These are phyloP conservation scores for Eulemur mongoz DNA, from an alignment of 2,797 vertebrate genomes.

Conservation along the genomic window DNA sequence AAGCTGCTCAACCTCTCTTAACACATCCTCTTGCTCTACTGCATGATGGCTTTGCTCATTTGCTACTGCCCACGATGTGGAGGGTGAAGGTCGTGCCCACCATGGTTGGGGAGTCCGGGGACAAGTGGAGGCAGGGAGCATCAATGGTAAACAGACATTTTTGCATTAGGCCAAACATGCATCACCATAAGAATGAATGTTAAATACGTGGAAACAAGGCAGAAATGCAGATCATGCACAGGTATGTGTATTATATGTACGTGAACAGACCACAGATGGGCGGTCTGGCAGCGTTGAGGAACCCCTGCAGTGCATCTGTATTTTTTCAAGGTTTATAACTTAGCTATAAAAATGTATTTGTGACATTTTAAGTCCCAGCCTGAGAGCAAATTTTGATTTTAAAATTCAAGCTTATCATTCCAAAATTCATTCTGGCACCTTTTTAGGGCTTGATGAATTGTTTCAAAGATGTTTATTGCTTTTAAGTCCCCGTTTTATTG, in stretches of 20 bases:
- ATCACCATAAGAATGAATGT: background rate
- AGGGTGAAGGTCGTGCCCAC: background rate
- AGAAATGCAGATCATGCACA: background rate
- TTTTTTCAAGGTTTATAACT: slow-evolving; percentile 42
- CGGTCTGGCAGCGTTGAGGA: background rate
- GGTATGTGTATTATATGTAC: rapidly evolving
- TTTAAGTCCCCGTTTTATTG: slow-evolving; percentile 62
- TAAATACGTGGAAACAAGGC: background rate
- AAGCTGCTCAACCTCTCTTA: background rate
- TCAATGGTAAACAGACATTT: background rate
- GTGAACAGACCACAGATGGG: background rate
- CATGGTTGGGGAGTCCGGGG: background rate
- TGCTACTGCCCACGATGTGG: background rate
- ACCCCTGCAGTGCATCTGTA: background rate
- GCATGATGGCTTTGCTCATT: background rate
- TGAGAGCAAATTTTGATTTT: slow-evolving; percentile 60
- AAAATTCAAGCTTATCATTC: slow-evolving; percentile 53
- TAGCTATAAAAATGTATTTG: slow-evolving; percentile 47
- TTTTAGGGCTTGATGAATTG: slow-evolving; percentile 53
- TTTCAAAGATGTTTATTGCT: slow-evolving; percentile 62
- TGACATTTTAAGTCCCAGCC: slow-evolving; percentile 42
- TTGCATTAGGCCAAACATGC: background rate
- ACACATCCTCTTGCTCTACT: background rate
- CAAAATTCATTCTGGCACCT: slow-evolving; percentile 48
- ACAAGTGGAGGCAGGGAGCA: background rate